Evolutionary conservation across 2,888 invertebrate species (phyloP).

Genomic region (Scaptomyza parva): DNA sequence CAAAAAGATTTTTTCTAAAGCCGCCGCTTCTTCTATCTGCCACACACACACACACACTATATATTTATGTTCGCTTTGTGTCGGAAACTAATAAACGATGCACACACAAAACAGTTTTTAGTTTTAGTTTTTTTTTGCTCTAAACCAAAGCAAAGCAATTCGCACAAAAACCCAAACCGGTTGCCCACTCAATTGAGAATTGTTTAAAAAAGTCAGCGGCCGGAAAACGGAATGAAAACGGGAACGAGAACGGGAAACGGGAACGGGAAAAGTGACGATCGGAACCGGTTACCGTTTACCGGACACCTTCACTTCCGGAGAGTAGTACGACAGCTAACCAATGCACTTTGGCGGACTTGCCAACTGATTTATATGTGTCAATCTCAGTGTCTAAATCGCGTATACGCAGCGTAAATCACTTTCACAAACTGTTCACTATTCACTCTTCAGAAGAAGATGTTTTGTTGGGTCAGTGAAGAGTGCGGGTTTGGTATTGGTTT

Average conservation of each 20-base stretch:
- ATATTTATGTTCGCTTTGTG: constrained; percentile 53
- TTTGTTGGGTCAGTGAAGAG: neutral
- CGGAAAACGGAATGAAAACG: constrained; percentile 85
- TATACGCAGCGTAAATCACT: constrained; percentile 72
- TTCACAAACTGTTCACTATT: no score
- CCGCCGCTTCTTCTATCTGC: neutral
- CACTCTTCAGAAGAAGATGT: constrained; percentile 20
- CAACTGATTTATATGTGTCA: constrained; percentile 32
- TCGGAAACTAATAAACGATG: constrained; percentile 76
- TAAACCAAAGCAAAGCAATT: constrained; percentile 16
- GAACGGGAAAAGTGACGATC: constrained; percentile 86
- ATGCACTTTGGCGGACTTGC: constrained; percentile 70
- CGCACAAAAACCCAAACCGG: neutral
- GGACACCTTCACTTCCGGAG: constrained; percentile 85
- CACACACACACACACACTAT: neutral
- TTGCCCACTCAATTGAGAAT: constrained; percentile 60
- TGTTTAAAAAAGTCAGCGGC: constrained; percentile 65
- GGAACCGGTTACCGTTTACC: constrained; percentile 86
- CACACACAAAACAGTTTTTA: constrained; percentile 25
- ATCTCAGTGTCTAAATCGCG: constrained; percentile 48
- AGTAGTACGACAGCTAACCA: constrained; percentile 74
- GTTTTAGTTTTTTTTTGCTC: no score
- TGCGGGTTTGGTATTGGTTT: neutral
- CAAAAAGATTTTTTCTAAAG: constrained; percentile 5
- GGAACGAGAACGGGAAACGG: constrained; percentile 85